Evolutionary conservation across 1,140 invertebrate species (phyloP), one percentile per base, ranked within the genome.

Genomic region (Drosophila santomea): DNA sequence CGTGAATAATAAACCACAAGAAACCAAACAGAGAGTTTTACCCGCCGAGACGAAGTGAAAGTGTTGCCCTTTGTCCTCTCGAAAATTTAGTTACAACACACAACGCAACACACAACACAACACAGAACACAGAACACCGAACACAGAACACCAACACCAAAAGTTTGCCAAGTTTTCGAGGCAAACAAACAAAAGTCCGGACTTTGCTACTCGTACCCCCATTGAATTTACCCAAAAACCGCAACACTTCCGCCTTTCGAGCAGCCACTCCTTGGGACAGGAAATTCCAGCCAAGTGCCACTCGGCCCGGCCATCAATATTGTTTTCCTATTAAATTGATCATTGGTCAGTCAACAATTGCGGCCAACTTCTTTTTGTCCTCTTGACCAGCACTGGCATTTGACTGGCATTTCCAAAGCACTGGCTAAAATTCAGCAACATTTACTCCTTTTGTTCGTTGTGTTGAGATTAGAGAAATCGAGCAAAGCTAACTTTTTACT

Each of bases 1-100:
- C 90, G 90, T 89, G 81, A 90, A 91, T 91, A 91, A 91, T 91
- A 90, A 91, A 91, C 90, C 90, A 91, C 90, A 91, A 91, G 86
- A 89, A 91, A 91, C 88, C 80, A 90, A 91, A 89, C 84, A 78
- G 72, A 78, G 54, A 58, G 60, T 23, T 47, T 14, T 55, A 51
- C 67, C 80, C 67, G 64, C 80, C 67, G 64, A 58, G 66, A 64
- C 62, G 60, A 83, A 88, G 83, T 89, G 84, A 88, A 88, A 88
- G 84, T 88, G 83, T 88, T 89, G 68, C 66, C 69, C 72, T 44
- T 66, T 66, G 69, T 66, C 52, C 50, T 38, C 35, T 78, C 60
- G 59, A 76, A 88, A 88, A 88, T 88, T 88, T 88, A 88, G 84
- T 88, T 88, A 88, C 83, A 89, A 77, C 20, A 20, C 20, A 20